Percentiles rank a stretch among this genome's conserved stretches.
phyloP scores from a whole-genome alignment of 2,113 vertebrate genomes.

The Noctilio leporinus region DNA sequence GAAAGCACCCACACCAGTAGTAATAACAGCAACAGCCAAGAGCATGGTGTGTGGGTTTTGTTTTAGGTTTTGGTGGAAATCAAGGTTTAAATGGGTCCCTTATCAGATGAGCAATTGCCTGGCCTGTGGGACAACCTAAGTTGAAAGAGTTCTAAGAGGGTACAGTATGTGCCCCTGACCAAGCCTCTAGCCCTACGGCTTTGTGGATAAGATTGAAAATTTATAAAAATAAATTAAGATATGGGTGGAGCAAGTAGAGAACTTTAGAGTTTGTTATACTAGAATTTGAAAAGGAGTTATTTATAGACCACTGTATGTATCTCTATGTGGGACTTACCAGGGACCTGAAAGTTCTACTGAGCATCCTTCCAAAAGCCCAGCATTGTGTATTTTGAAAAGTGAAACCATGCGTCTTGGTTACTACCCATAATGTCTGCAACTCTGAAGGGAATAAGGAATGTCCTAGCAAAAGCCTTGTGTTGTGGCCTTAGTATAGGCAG shows the following conservation, averaged over 20 bases:
- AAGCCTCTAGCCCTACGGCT: not conserved
- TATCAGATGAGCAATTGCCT: not conserved
- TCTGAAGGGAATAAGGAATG: not conserved
- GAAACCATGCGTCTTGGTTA: not conserved
- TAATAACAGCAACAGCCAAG: not conserved
- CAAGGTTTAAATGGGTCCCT: not conserved
- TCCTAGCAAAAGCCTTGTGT: not conserved
- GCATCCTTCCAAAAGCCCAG: not conserved
- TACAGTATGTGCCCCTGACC: not conserved
- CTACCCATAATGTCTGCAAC: not conserved
- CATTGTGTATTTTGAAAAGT: not conserved
- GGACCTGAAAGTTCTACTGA: not conserved
- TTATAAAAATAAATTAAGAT: not conserved
- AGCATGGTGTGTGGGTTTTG: not conserved
- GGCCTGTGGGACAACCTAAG: not conserved
- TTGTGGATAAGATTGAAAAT: not conserved
- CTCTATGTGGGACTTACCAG: not conserved
- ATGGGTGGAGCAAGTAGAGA: not conserved
- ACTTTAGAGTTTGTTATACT: not conserved
- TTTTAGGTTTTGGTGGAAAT: not conserved
- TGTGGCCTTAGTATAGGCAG: not conserved
- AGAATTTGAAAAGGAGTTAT: not conserved
- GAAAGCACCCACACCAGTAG: not conserved
- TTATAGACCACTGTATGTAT: not conserved
- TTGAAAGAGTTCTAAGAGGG: not conserved